Evolutionary conservation across 2,113 vertebrate genomes (phyloP).

Genomic region (Harpagus bidentatus): DNA sequence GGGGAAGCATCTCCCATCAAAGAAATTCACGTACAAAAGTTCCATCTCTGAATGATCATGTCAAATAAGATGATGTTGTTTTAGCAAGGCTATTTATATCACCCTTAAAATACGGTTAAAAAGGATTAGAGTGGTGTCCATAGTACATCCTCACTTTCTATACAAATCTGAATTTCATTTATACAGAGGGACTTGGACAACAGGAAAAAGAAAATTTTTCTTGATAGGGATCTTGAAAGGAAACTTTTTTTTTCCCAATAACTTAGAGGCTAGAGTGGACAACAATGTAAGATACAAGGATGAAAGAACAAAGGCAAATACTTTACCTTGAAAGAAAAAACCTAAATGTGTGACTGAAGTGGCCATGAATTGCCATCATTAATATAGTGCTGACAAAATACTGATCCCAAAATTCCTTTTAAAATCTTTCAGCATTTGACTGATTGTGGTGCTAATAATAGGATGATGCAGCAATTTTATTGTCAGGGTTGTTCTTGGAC

Average conservation of each 20-base stretch:
- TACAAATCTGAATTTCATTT: not conserved
- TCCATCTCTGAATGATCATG: not conserved
- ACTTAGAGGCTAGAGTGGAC: not conserved
- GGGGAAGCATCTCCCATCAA: not conserved
- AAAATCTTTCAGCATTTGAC: slow-evolving; percentile 58
- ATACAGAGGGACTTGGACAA: not conserved
- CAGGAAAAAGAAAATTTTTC: not conserved
- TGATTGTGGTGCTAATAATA: slow-evolving; percentile 65
- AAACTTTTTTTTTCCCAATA: not conserved
- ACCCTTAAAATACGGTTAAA: not conserved
- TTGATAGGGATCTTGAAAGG: not conserved
- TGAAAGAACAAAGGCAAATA: not conserved
- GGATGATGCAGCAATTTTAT: slow-evolving; percentile 53
- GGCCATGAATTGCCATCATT: slow-evolving; percentile 44
- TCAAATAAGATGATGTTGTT: not conserved
- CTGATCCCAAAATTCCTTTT: slow-evolving; percentile 45
- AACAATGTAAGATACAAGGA: not conserved
- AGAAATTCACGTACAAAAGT: not conserved
- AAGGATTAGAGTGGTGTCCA: not conserved
- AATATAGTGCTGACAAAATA: slow-evolving; percentile 31
- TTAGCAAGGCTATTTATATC: not conserved
- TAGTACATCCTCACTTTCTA: not conserved
- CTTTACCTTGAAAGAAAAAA: slow-evolving; percentile 8
- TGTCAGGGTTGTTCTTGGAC: slow-evolving; percentile 52
- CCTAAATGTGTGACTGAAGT: not conserved